Conservation (phyloP, 2,797 vertebrate genomes). For the Leptoclinus maculatus region DNA sequence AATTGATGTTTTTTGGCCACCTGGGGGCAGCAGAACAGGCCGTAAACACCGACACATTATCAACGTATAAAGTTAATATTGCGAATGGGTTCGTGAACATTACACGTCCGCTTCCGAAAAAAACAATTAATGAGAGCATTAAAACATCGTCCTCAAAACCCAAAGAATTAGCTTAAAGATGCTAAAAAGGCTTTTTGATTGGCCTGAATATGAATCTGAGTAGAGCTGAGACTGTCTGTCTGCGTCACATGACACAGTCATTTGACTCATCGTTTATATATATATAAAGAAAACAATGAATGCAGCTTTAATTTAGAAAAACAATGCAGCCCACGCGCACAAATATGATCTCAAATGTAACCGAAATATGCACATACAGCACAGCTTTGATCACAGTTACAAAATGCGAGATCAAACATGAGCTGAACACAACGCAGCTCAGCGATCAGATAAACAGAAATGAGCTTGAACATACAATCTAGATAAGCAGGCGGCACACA, state of each 20-base stretch:
- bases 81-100: not conserved
- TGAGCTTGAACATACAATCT: not conserved
- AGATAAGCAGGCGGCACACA: slow-evolving; percentile 20
- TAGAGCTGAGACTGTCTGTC: not conserved
- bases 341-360: not conserved
- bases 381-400: not conserved
- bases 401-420: slow-evolving; percentile 5
- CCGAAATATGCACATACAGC: not conserved
- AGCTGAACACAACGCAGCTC: not conserved
- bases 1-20: not conserved
- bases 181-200: not conserved
- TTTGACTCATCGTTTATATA: not conserved
- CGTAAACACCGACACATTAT: not conserved
- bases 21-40: not conserved
- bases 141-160: not conserved
- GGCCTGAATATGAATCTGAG: too few relatives aligned
- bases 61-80: not conserved
- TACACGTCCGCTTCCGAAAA: not conserved
- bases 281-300: not conserved
- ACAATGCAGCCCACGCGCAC: not conserved
- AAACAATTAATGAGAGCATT: not conserved
- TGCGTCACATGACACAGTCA: too few relatives aligned
- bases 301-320: not conserved
- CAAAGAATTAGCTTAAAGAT: not conserved
- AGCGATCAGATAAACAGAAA: slow-evolving; percentile 31